phyloP scores from a whole-genome alignment of 2,113 vertebrate species.

The Myotis lucifugus region DNA sequence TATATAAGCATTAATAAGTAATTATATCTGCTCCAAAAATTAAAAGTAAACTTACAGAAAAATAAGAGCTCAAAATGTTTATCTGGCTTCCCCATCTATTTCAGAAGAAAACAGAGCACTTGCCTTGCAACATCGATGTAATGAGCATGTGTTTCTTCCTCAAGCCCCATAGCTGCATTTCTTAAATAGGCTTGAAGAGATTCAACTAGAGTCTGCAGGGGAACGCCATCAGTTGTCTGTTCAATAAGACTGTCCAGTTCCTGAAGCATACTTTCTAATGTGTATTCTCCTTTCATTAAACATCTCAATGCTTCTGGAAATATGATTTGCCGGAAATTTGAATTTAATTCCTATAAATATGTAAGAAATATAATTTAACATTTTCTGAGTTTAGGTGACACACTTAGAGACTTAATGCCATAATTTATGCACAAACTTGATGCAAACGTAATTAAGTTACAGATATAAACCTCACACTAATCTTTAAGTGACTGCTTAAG shows the following conservation, averaged over 20 bases:
- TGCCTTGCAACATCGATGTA: constrained; percentile 95
- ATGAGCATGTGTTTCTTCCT: constrained; percentile 92
- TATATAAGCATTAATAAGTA: not conserved
- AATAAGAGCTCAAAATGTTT: not conserved
- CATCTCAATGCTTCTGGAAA: constrained; percentile 97
- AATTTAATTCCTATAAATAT: constrained; percentile 93
- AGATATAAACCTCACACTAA: not conserved
- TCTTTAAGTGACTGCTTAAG: not conserved
- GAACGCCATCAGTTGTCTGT: constrained; percentile 93
- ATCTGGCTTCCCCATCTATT: not conserved
- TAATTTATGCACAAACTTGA: constrained; percentile 1
- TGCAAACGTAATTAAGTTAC: not conserved
- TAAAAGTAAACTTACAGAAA: not conserved
- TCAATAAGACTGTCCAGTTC: constrained; percentile 96
- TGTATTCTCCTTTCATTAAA: constrained; percentile 96
- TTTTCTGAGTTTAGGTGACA: constrained; percentile 41
- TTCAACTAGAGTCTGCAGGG: constrained; percentile 92
- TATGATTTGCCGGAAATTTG: constrained; percentile 99
- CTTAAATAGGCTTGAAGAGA: constrained; percentile 91
- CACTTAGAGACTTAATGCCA: not conserved
- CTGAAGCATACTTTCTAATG: constrained; percentile 94
- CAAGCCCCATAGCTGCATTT: constrained; percentile 91
- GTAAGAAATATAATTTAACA: constrained; percentile 39
- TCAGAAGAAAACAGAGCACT: constrained; percentile 20
- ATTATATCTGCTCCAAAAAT: constrained; percentile 15